Percentiles rank a stretch among this genome's conserved stretches.
Evolutionary conservation across 1,140 invertebrate species (phyloP).

Genomic region (Danaus melanippus): DNA sequence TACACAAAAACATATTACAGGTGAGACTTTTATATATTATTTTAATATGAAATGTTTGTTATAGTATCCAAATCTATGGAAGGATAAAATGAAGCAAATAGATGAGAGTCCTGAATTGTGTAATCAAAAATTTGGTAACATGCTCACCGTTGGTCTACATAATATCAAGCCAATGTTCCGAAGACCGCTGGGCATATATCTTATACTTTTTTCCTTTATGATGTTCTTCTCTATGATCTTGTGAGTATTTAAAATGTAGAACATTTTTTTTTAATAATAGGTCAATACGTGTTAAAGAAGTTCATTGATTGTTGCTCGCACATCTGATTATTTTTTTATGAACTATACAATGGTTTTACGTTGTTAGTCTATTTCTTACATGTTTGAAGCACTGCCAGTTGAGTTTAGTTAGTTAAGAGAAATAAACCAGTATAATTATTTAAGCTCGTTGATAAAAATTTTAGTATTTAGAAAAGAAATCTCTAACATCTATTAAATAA

Average conservation of each 20-base stretch:
- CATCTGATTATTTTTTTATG: too few species aligned
- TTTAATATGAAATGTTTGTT: conserved; percentile 3
- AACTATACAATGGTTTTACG: too few species aligned
- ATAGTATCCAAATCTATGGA: conserved; percentile 39
- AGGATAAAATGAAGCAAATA: conserved; percentile 30
- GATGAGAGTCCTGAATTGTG: conserved; percentile 20
- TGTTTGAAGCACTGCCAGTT: too few species aligned
- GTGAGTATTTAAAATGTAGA: conserved; percentile 32
- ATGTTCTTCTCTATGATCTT: conserved; percentile 42
- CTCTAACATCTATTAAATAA: too few species aligned
- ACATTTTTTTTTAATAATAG: neutral
- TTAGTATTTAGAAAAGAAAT: too few species aligned
- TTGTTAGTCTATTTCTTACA: too few species aligned
- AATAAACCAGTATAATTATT: too few species aligned
- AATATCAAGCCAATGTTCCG: conserved; percentile 46
- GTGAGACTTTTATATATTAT: neutral
- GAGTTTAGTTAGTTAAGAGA: too few species aligned
- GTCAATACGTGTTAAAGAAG: too few species aligned
- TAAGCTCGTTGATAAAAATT: too few species aligned
- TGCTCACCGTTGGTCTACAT: conserved; percentile 32
- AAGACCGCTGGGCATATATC: conserved; percentile 33
- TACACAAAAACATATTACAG: too few species aligned
- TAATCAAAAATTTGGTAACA: conserved; percentile 14
- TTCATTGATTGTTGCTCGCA: too few species aligned
- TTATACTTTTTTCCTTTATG: conserved; percentile 33